These are phyloP conservation scores for Eristalis pertinax DNA, from an alignment of 2,888 invertebrate genomes.

Conservation along the genomic window DNA sequence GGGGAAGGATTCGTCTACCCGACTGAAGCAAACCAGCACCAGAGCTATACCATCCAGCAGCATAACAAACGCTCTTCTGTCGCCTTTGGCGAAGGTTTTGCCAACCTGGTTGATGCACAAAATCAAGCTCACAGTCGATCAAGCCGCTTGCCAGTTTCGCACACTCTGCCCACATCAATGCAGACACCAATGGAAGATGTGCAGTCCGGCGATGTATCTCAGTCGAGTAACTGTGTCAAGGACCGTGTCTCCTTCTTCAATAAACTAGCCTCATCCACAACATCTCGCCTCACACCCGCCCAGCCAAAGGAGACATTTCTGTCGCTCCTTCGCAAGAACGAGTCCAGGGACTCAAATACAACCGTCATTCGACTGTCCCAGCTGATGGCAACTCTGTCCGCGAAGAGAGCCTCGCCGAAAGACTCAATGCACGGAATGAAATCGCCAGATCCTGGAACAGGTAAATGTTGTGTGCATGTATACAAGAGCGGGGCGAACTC, in stretches of 20 bases:
- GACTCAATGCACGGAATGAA: conserved; percentile 2
- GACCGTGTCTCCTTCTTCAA: conserved; percentile 57
- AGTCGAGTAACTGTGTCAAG: not conserved
- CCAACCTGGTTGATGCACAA: not conserved
- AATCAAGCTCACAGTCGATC: not conserved
- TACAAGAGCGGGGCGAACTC: conserved; percentile 27
- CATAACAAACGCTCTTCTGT: conserved; percentile 4
- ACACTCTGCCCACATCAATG: not conserved
- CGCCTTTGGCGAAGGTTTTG: not conserved
- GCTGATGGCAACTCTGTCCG: conserved; percentile 6
- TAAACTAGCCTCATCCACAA: conserved; percentile 18
- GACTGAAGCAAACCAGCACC: not conserved
- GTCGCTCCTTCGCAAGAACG: conserved; percentile 38
- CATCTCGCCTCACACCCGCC: not conserved
- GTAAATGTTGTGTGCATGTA: conserved; percentile 1
- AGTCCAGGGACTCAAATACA: conserved; percentile 18
- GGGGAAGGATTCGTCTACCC: not conserved
- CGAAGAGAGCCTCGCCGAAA: not conserved
- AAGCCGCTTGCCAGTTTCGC: not conserved
- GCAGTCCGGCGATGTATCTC: not conserved
- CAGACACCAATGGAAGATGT: not conserved
- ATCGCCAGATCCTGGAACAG: not conserved
- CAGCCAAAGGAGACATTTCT: conserved; percentile 41
- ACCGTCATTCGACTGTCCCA: conserved; percentile 24
- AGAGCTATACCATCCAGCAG: not conserved